phyloP scores from a whole-genome alignment of 2,888 invertebrate genomes.

The Dryomyza anilis region DNA sequence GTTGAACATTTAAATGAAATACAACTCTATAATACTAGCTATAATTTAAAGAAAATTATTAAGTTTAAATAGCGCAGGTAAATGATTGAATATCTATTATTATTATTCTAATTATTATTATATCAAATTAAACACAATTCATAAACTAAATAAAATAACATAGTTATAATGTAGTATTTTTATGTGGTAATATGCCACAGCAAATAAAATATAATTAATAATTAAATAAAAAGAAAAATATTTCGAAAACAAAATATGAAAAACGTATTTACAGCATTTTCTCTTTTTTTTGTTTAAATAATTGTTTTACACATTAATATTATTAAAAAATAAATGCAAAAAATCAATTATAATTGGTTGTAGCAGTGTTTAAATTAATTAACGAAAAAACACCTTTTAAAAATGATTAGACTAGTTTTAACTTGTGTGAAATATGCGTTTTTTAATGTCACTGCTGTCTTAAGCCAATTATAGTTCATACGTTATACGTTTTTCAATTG shows the following conservation, averaged over 20 bases:
- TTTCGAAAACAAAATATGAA: constrained; percentile 3
- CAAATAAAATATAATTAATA: not conserved
- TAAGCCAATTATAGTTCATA: too few relatives aligned
- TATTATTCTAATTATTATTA: constrained; percentile 13
- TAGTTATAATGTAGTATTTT: constrained; percentile 22
- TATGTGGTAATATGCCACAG: constrained; percentile 19
- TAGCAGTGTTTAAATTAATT: too few relatives aligned
- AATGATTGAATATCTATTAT: not conserved
- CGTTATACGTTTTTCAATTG: too few relatives aligned
- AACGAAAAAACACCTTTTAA: too few relatives aligned
- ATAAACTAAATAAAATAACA: constrained; percentile 4
- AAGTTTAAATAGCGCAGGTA: constrained; percentile 18
- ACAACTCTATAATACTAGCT: constrained; percentile 9
- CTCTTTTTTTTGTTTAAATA: too few relatives aligned
- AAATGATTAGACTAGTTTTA: too few relatives aligned
- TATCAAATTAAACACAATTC: constrained; percentile 12
- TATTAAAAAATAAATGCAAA: too few relatives aligned
- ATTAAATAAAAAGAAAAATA: not conserved
- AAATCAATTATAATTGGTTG: too few relatives aligned
- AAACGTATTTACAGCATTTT: too few relatives aligned
- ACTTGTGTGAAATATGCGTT: too few relatives aligned
- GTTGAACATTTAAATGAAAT: not conserved
- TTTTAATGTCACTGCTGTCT: too few relatives aligned
- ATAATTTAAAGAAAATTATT: constrained; percentile 17
- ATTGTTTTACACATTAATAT: too few relatives aligned